Evolutionary conservation across 53 echinoderm and acorn worm species (phyloP), one percentile per base, ranked within the genome.

Genomic region (Echinometra lucunter): DNA sequence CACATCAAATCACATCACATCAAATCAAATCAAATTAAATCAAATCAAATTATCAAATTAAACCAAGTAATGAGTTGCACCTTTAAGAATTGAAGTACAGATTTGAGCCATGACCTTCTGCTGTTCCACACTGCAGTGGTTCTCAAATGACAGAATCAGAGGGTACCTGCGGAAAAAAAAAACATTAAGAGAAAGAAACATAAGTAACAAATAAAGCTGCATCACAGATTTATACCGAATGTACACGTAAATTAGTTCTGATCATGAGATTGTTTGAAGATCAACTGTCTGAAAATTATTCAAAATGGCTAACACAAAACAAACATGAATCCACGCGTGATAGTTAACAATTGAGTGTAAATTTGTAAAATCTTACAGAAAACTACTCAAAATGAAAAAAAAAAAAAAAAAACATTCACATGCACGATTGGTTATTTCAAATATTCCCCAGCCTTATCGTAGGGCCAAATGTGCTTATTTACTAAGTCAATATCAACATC

Each of bases 81-180:
- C 96, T 55, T 96, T 96, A 58, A 96, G 92, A 30, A 97, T 95
- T 9, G 58, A 70, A 47, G 92, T 95, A 38, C 96, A 58, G 47
- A 95, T 60, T 25, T 94, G 60, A 8, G 98, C 98, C 97, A 98
- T 97, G 44, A 95, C 94, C 57, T 96, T 95, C 93, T 98, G 98
- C 47, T 98, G 98, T 10, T 94, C 96, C 19, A 97, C 95, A 66
- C 97, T 96, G 95, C 98, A 98, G 95, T 98, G 98, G 82, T 98
- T 98, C 92, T 98, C 98, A 58, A 98, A 93, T 8, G 98, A 98
- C 37, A 98, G 89, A 47, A 98, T 97, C 53, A 98, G 66, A 44
- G 98, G 98, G 69, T 97, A 98, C 45, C 98, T 98, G 72, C 30
- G 6, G n/a, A 2, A 49, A 8, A 47, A n/a, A 85, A 69, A 34